phyloP scores from a whole-genome alignment of 2,888 invertebrate genomes.

The Vesta saturnalis region DNA sequence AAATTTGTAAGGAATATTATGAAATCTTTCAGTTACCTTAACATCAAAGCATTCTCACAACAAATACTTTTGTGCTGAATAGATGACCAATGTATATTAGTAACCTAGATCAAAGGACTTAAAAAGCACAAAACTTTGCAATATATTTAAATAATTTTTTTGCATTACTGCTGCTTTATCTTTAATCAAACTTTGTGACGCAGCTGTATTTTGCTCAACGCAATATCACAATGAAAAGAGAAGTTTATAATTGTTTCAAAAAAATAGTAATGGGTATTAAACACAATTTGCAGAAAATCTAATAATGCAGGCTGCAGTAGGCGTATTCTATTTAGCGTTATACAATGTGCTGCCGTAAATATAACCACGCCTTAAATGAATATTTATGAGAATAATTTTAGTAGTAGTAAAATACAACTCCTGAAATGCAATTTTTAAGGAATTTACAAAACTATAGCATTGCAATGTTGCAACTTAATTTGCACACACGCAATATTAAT shows the following conservation, averaged over 20 bases:
- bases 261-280: not conserved
- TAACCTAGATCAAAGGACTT: no score
- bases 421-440: slow-evolving; percentile 24
- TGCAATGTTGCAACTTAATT: slow-evolving; percentile 16
- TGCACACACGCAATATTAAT: slow-evolving; percentile 28
- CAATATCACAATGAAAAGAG: no score
- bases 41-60: no score
- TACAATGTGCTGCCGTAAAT: slow-evolving; percentile 14
- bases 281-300: slow-evolving; percentile 12
- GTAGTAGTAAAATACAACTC: slow-evolving; percentile 27
- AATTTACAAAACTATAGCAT: slow-evolving; percentile 23
- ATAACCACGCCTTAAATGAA: slow-evolving; percentile 23
- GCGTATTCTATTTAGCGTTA: slow-evolving; percentile 24
- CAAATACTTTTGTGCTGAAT: no score
- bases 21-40: no score
- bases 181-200: no score
- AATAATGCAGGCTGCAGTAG: slow-evolving; percentile 25
- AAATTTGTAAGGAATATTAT: no score
- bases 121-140: no score
- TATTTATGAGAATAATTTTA: slow-evolving; percentile 28
- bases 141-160: no score
- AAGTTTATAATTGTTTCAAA: not conserved
- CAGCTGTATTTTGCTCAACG: no score
- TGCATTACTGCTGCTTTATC: no score
- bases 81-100: no score